Evolutionary conservation across 2,797 vertebrate species (phyloP).

Genomic region (Spinus pinus): DNA sequence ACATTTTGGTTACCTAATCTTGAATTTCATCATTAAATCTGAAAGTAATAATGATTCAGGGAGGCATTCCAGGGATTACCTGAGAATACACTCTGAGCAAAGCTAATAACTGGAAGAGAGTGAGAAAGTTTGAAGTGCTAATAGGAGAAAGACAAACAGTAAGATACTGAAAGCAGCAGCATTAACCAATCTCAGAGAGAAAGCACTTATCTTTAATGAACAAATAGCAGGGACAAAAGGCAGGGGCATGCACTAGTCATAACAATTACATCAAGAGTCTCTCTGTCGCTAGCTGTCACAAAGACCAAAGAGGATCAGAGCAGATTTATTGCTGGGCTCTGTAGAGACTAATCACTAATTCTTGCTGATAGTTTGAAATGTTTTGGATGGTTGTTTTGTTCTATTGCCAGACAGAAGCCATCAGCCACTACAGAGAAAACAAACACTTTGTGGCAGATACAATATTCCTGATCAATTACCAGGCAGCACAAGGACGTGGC

Average conservation of each 20-base stretch:
- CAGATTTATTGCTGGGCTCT: constrained; percentile 21
- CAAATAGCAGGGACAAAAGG: constrained; percentile 8
- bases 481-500: constrained; percentile 12
- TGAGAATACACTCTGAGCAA: neutral
- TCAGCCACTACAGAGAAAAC: constrained; percentile 19
- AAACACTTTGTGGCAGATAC: constrained; percentile 52
- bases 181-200: neutral
- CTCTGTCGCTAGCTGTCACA: neutral
- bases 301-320: constrained; percentile 13
- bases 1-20: neutral
- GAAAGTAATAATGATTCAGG: neutral
- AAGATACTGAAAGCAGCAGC: neutral
- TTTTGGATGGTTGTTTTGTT: constrained; percentile 27
- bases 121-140: neutral
- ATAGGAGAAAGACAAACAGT: neutral
- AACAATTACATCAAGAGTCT: neutral
- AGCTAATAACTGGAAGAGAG: neutral
- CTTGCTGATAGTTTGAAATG: constrained; percentile 6
- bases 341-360: constrained; percentile 42
- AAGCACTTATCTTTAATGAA: constrained; percentile 3
- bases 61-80: neutral
- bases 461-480: constrained; percentile 55
- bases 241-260: neutral
- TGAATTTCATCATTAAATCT: neutral
- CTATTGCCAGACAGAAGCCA: neutral